phyloP scores from a whole-genome alignment of 2,888 invertebrate genomes.

The Agrotis segetum region DNA sequence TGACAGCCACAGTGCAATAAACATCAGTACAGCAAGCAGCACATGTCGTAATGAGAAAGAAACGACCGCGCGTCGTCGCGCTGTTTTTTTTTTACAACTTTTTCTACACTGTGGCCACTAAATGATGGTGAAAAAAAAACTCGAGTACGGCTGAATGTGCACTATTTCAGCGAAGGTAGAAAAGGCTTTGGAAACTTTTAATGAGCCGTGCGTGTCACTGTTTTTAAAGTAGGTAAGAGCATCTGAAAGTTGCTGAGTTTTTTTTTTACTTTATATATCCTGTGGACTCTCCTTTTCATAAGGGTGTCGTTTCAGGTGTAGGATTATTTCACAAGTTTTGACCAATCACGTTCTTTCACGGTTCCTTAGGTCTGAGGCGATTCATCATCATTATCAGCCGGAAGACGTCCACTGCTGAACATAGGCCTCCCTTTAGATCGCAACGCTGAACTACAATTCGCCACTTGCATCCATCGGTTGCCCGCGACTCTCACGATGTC shows the following conservation, averaged over 20 bases:
- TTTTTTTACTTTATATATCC: conserved; percentile 21
- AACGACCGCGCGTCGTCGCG: conserved; percentile 23
- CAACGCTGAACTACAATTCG: too few species aligned
- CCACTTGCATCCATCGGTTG: too few species aligned
- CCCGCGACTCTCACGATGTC: too few species aligned
- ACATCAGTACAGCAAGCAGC: conserved; percentile 35
- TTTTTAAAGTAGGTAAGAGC: conserved; percentile 32
- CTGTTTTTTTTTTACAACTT: background rate
- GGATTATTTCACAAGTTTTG: background rate
- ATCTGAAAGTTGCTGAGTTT: conserved; percentile 33
- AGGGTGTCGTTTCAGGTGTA: background rate
- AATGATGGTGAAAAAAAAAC: conserved; percentile 44
- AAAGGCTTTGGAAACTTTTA: conserved; percentile 52
- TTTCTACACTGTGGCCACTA: conserved; percentile 38
- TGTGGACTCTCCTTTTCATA: background rate
- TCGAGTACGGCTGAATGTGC: conserved; percentile 24
- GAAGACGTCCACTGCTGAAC: too few species aligned
- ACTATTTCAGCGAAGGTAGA: conserved; percentile 33
- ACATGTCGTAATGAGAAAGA: conserved; percentile 53
- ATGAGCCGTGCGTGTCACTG: conserved; percentile 52
- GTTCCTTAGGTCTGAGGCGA: background rate
- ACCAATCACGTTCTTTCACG: background rate
- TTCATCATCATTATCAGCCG: too few species aligned
- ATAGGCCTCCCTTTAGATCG: too few species aligned
- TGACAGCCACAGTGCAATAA: conserved; percentile 24